phyloP scores from a whole-genome alignment of 2,797 vertebrate genomes.

The Babyrousa celebensis region DNA sequence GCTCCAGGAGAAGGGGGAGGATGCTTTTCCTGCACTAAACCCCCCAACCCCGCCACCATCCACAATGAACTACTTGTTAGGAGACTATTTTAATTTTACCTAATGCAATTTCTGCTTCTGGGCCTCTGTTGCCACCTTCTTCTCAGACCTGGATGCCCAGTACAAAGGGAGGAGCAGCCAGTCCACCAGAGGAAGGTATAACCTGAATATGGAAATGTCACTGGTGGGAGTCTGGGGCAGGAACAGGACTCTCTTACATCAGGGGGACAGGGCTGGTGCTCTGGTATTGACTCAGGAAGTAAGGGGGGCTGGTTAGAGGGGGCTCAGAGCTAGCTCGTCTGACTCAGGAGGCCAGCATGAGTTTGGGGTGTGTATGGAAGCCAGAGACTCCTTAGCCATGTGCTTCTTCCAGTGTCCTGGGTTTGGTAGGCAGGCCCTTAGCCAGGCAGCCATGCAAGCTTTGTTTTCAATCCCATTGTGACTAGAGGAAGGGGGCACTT shows the following conservation, averaged over 20 bases:
- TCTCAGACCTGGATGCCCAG: conserved; percentile 61
- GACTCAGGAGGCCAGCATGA: not conserved
- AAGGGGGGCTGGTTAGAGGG: not conserved
- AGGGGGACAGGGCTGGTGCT: not conserved
- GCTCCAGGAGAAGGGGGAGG: conserved; percentile 90
- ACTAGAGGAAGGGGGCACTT: not conserved
- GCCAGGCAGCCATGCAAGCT: not conserved
- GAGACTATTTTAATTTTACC: conserved; percentile 90
- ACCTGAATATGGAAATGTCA: conserved; percentile 40
- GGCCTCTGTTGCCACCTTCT: conserved; percentile 69
- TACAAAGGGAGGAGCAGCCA: conserved; percentile 39
- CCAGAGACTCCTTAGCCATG: not conserved
- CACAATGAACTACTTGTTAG: conserved; percentile 95
- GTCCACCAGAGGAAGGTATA: not conserved
- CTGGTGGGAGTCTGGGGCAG: not conserved
- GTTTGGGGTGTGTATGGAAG: not conserved
- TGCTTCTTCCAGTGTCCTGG: not conserved
- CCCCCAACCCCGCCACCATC: conserved; percentile 77
- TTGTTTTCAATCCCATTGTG: not conserved
- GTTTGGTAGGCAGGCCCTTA: not conserved
- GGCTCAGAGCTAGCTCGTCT: not conserved
- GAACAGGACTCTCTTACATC: conserved; percentile 11
- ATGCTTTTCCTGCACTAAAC: conserved; percentile 86
- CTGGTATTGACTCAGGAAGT: conserved; percentile 39
- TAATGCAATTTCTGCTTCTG: conserved; percentile 85